phyloP scores from a whole-genome alignment of 1,140 invertebrate species.

The Cherax destructor region DNA sequence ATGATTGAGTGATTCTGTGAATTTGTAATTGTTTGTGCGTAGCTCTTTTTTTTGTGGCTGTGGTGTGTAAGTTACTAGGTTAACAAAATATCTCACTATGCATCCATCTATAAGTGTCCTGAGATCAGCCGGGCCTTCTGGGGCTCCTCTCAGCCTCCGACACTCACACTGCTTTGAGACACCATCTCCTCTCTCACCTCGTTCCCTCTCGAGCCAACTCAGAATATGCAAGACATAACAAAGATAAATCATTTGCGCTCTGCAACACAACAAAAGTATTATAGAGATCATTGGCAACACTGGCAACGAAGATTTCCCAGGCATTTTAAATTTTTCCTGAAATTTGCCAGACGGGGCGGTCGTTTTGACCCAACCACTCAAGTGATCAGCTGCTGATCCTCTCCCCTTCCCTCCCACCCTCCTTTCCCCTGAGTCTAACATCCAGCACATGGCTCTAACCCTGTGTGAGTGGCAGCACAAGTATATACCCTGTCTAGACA shows the following conservation, averaged over 20 bases:
- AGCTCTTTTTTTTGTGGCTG: background rate
- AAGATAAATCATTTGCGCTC: slow-evolving; percentile 57
- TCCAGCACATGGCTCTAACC: background rate
- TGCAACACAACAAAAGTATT: slow-evolving; percentile 62
- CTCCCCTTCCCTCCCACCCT: no score
- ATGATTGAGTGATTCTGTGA: background rate
- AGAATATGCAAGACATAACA: slow-evolving; percentile 53
- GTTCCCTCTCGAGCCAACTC: slow-evolving; percentile 35
- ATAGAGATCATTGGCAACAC: slow-evolving; percentile 64
- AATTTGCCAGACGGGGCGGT: slow-evolving; percentile 9
- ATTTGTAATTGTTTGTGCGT: background rate
- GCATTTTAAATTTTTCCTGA: slow-evolving; percentile 19
- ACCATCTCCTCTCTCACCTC: background rate
- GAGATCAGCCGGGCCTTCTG: slow-evolving; percentile 25
- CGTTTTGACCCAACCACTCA: background rate
- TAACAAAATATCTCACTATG: slow-evolving; percentile 26
- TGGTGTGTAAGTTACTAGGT: slow-evolving; percentile 12
- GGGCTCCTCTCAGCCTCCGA: slow-evolving; percentile 31
- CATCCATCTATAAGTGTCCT: slow-evolving; percentile 43
- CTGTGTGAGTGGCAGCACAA: background rate
- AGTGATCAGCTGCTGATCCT: background rate
- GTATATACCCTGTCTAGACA: slow-evolving; percentile 53
- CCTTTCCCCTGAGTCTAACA: no score
- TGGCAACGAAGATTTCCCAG: slow-evolving; percentile 33
- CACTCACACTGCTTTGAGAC: slow-evolving; percentile 3